A percentile compares a stretch with the other conserved stretches of the same genome.
phyloP scores from a whole-genome alignment of 1,140 invertebrate species.

The silkworm (Bombyx mori) region DNA sequence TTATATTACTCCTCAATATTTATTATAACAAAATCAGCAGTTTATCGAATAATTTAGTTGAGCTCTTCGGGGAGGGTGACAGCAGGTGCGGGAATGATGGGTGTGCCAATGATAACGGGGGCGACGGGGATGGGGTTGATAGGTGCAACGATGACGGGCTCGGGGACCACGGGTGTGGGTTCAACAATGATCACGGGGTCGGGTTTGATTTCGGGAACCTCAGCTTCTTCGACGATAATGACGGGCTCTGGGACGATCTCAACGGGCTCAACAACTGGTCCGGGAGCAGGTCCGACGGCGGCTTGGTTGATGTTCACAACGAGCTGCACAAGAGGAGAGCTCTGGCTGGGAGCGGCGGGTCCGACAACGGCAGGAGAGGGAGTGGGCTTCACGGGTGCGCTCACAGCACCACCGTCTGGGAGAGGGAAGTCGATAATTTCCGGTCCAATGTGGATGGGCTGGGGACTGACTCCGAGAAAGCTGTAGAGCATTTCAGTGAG shows the following conservation, averaged over 20 bases:
- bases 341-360: constrained; percentile 4
- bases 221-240: constrained; percentile 11
- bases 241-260: constrained; percentile 13
- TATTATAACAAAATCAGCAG: no score
- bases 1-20: no score
- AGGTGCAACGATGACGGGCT: constrained; percentile 12
- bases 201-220: constrained; percentile 1
- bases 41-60: no score
- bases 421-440: constrained; percentile 11
- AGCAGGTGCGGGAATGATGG: no score
- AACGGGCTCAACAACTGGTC: background rate
- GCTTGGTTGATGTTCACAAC: constrained; percentile 11
- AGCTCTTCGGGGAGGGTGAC: no score
- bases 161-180: constrained; percentile 20
- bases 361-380: constrained; percentile 4
- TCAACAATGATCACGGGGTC: constrained; percentile 13
- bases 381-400: constrained; percentile 1
- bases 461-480: constrained; percentile 14
- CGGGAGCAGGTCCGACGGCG: constrained; percentile 5
- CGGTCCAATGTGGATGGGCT: constrained; percentile 14
- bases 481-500: constrained; percentile 36
- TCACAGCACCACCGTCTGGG: constrained; percentile 5
- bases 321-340: constrained; percentile 33
- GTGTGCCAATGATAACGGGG: no score
- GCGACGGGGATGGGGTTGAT: no score